Conservation (phyloP, 2,888 invertebrate species). For the Sthenelais limicola region DNA sequence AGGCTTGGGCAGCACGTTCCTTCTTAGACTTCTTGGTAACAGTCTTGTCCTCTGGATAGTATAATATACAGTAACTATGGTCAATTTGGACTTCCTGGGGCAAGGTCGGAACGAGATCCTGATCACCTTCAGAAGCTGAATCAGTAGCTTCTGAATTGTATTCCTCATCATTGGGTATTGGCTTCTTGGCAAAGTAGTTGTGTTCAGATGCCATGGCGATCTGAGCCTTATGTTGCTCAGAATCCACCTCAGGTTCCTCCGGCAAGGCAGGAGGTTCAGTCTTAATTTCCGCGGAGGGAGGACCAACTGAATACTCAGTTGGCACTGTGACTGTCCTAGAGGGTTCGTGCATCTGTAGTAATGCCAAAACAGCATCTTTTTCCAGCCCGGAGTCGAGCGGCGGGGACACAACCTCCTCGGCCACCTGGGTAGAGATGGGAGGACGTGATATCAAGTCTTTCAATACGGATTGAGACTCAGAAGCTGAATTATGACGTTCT, state of each 20-base stretch:
- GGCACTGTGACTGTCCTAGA: constrained; percentile 1
- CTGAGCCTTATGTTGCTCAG: constrained; percentile 14
- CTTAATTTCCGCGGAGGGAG: background rate
- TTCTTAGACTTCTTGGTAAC: constrained; percentile 15
- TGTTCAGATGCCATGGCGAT: constrained; percentile 58
- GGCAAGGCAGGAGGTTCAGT: background rate
- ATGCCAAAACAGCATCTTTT: constrained; percentile 45
- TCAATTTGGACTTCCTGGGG: constrained; percentile 61
- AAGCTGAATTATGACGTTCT: background rate
- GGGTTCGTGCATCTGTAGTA: constrained; percentile 48
- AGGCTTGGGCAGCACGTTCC: constrained; percentile 1
- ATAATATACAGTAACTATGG: constrained; percentile 65
- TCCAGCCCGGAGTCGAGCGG: constrained; percentile 42
- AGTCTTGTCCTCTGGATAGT: constrained; percentile 41
- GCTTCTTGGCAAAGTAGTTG: constrained; percentile 64
- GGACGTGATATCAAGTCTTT: constrained; percentile 14
- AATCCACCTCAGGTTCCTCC: constrained; percentile 22
- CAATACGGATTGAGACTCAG: background rate
- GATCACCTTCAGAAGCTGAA: constrained; percentile 64
- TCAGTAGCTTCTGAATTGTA: constrained; percentile 61
- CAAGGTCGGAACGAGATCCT: constrained; percentile 45
- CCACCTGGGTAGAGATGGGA: background rate
- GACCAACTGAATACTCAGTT: background rate
- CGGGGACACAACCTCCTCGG: constrained; percentile 15
- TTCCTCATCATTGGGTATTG: constrained; percentile 44